Conservation (phyloP, 2,888 invertebrate genomes). For the Zeuzera pyrina region DNA sequence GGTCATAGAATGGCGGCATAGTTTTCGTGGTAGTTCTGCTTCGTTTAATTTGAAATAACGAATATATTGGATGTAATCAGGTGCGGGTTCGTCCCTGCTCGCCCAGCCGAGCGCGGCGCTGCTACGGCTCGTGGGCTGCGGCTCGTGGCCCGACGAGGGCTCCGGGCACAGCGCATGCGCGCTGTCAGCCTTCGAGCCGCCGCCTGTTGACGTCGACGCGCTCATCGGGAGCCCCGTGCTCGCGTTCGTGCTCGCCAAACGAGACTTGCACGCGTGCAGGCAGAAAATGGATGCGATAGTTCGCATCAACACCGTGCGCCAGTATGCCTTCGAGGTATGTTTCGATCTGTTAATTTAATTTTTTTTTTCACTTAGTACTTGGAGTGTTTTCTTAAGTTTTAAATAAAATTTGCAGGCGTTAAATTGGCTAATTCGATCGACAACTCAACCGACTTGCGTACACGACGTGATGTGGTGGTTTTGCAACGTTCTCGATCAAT, state of each 20-base stretch:
- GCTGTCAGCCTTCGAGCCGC: slow-evolving; percentile 52
- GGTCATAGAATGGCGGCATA: too few species aligned
- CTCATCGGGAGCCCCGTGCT: slow-evolving; percentile 88
- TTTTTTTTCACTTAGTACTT: background rate
- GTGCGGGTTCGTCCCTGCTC: slow-evolving; percentile 84
- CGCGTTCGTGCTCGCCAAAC: slow-evolving; percentile 87
- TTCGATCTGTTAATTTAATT: too few species aligned
- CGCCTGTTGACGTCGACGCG: slow-evolving; percentile 62
- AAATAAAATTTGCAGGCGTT: slow-evolving; percentile 74
- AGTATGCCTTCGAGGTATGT: slow-evolving; percentile 87
- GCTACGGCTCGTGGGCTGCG: slow-evolving; percentile 79
- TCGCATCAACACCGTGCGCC: slow-evolving; percentile 83
- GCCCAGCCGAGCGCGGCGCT: slow-evolving; percentile 93
- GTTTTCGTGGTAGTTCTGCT: too few species aligned
- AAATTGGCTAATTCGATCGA: slow-evolving; percentile 94
- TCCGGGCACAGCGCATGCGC: slow-evolving; percentile 11
- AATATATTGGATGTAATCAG: too few species aligned
- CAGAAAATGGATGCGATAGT: slow-evolving; percentile 92
- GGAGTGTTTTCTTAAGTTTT: background rate
- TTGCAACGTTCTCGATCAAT: slow-evolving; percentile 83
- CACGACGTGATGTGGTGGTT: slow-evolving; percentile 99
- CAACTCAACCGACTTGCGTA: slow-evolving; percentile 91
- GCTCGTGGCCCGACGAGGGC: slow-evolving; percentile 28
- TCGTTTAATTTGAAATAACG: too few species aligned
- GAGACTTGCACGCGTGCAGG: slow-evolving; percentile 87